Conservation (phyloP, 2,888 invertebrate genomes). For the Autographa gamma region DNA sequence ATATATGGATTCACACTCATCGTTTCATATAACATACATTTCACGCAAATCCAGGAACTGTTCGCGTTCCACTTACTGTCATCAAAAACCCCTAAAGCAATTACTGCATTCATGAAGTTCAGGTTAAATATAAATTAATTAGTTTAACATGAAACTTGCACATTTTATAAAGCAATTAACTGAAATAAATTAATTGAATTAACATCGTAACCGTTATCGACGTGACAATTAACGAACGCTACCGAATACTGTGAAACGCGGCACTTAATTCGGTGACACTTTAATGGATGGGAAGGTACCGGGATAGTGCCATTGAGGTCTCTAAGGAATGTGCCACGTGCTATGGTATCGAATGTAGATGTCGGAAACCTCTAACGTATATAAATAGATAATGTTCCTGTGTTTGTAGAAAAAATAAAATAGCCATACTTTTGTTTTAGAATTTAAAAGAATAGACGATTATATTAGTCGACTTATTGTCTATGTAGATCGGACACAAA, state of each 20-base stretch:
- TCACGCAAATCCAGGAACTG: too few species aligned
- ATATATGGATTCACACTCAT: too few species aligned
- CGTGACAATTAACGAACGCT: background rate
- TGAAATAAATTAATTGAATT: conserved; percentile 5
- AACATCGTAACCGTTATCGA: background rate
- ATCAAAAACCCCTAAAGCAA: background rate
- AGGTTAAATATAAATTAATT: background rate
- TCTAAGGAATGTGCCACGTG: background rate
- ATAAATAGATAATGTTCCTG: background rate
- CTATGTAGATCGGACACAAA: too few species aligned
- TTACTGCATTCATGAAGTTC: background rate
- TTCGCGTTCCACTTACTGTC: too few species aligned
- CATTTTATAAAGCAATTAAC: conserved; percentile 2
- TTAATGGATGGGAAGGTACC: conserved; percentile 2
- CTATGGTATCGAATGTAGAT: background rate
- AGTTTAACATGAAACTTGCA: background rate
- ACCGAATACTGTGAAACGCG: background rate
- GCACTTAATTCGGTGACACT: background rate
- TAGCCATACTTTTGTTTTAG: too few species aligned
- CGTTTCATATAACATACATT: too few species aligned
- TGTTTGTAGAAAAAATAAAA: background rate
- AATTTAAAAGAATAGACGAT: too few species aligned
- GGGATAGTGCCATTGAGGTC: background rate
- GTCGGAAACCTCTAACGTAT: background rate
- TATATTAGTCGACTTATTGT: too few species aligned